phyloP scores from a whole-genome alignment of 2,888 invertebrate species.

The Dynastes maya region DNA sequence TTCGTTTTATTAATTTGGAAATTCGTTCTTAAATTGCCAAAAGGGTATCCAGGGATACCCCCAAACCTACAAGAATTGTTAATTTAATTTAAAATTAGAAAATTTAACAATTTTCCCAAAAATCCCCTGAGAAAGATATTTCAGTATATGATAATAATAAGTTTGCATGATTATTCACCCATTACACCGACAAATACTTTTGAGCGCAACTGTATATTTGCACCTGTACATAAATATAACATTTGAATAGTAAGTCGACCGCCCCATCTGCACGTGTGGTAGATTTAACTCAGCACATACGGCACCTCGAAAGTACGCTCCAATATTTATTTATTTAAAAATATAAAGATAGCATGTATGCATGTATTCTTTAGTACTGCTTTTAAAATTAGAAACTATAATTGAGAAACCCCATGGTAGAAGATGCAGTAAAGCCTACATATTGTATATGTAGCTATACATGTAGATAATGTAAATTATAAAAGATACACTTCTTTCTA shows the following conservation, averaged over 20 bases:
- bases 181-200: too few relatives aligned
- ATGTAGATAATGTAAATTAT: conserved; percentile 1
- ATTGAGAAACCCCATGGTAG: not conserved
- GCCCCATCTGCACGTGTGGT: conserved; percentile 15
- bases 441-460: not conserved
- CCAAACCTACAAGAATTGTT: too few relatives aligned
- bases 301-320: not conserved
- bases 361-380: conserved; percentile 9
- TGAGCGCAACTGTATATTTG: not conserved
- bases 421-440: not conserved
- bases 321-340: conserved; percentile 38
- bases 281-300: conserved; percentile 30
- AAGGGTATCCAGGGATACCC: too few relatives aligned
- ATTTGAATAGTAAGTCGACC: not conserved
- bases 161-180: too few relatives aligned
- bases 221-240: not conserved
- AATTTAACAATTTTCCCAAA: too few relatives aligned
- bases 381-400: conserved; percentile 25
- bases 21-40: too few relatives aligned
- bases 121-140: too few relatives aligned
- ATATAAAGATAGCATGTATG: not conserved
- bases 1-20: too few relatives aligned
- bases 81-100: too few relatives aligned
- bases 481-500: not conserved
- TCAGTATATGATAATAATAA: too few relatives aligned